Percentiles rank a stretch among this genome's conserved stretches.
Evolutionary conservation across 2,888 invertebrate genomes (phyloP).

Genomic region (Quadriops clusia): DNA sequence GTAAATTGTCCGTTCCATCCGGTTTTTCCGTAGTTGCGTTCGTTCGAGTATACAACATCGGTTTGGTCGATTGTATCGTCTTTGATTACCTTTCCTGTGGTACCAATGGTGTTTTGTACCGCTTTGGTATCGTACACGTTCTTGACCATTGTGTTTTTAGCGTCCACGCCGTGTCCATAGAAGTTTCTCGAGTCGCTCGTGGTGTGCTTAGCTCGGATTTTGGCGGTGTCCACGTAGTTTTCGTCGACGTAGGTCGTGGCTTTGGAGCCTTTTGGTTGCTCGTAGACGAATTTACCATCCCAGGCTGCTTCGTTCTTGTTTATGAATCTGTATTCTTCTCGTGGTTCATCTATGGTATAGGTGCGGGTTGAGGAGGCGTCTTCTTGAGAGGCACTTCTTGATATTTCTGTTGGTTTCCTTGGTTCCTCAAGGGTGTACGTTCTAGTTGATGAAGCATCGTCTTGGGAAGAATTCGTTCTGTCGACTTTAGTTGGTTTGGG

Average conservation of each 20-base stretch:
- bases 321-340: constrained; percentile 30
- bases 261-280: constrained; percentile 28
- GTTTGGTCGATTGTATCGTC: constrained; percentile 36
- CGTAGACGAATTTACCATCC: constrained; percentile 39
- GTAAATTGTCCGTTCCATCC: constrained; percentile 35
- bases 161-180: constrained; percentile 29
- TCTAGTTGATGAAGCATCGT: background rate
- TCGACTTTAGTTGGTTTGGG: constrained; percentile 2
- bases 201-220: constrained; percentile 22
- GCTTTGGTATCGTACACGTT: constrained; percentile 32
- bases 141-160: constrained; percentile 24
- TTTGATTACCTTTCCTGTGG: constrained; percentile 38
- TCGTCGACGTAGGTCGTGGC: constrained; percentile 23
- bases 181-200: constrained; percentile 28
- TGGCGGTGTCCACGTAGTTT: constrained; percentile 24
- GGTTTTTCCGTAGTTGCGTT: constrained; percentile 33
- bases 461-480: too few species aligned
- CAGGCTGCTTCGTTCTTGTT: constrained; percentile 37
- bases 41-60: constrained; percentile 32
- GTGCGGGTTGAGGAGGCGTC: constrained; percentile 25
- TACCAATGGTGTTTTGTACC: constrained; percentile 33
- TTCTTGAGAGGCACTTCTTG: too few species aligned
- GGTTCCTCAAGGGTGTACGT: background rate
- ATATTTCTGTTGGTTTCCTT: too few species aligned
- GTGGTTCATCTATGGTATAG: constrained; percentile 35